phyloP scores from a whole-genome alignment of 2,797 vertebrate genomes.

The Stomatorhinus walkeri region DNA sequence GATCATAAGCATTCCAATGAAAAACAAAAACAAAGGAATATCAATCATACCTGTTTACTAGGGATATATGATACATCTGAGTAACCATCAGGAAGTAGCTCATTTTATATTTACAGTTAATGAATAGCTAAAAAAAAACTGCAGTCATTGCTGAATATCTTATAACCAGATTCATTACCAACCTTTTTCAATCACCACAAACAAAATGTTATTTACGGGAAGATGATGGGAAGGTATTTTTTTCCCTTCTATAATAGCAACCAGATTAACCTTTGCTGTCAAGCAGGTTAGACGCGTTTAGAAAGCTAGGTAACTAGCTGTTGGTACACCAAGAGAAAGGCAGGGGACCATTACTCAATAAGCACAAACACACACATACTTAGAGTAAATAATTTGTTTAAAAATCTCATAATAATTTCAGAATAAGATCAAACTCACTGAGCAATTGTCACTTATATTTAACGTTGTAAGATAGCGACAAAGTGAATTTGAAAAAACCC shows the following conservation, averaged over 20 bases:
- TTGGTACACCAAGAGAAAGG: not conserved
- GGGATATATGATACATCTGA: not conserved
- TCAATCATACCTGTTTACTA: not conserved
- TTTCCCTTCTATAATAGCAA: not conserved
- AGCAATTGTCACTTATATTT: not conserved
- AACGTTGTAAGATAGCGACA: not conserved
- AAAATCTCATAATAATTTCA: not conserved
- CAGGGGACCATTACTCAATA: not conserved
- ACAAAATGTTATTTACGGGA: not conserved
- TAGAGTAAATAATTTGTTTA: not conserved
- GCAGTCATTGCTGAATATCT: not conserved
- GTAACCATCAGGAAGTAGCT: not conserved
- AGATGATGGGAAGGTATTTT: not conserved
- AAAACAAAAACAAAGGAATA: conserved; percentile 3
- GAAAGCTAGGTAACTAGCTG: not conserved
- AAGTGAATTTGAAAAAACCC: not conserved
- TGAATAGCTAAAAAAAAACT: not conserved
- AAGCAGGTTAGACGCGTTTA: not conserved
- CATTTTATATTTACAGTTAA: not conserved
- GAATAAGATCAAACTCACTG: not conserved
- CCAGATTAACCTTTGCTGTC: not conserved
- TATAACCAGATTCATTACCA: conserved; percentile 2
- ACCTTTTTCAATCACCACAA: not conserved
- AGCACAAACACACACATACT: not conserved
- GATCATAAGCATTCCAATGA: not conserved